These are phyloP conservation scores for Thera obeliscata DNA, from an alignment of 2,888 invertebrate genomes.

Conservation along the genomic window DNA sequence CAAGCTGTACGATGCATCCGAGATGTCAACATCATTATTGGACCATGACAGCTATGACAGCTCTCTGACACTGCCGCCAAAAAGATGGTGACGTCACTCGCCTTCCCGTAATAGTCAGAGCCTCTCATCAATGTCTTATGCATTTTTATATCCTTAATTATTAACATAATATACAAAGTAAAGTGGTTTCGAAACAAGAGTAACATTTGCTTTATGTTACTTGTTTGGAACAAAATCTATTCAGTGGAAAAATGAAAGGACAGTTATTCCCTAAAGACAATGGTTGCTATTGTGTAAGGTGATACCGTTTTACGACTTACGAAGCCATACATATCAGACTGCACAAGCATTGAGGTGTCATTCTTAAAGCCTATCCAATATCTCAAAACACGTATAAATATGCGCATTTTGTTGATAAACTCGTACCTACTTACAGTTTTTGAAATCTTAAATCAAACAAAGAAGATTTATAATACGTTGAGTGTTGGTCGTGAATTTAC, in stretches of 20 bases:
- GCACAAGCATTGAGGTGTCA: slow-evolving; percentile 73
- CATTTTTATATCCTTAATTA: no score
- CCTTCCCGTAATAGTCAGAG: no score
- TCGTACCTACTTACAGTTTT: slow-evolving; percentile 4
- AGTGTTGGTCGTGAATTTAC: slow-evolving; percentile 53
- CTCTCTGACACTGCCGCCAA: no score
- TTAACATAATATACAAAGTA: neutral
- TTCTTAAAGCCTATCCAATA: slow-evolving; percentile 70
- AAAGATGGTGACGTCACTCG: no score
- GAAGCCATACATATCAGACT: slow-evolving; percentile 75
- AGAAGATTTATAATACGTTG: slow-evolving; percentile 39
- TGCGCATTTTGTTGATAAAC: slow-evolving; percentile 27
- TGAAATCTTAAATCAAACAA: slow-evolving; percentile 18
- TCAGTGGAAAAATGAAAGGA: slow-evolving; percentile 56
- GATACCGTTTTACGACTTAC: slow-evolving; percentile 81
- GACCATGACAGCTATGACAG: no score
- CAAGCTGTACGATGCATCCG: no score
- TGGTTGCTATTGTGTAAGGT: slow-evolving; percentile 78
- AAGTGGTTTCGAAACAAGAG: neutral
- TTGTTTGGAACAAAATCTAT: slow-evolving; percentile 39
- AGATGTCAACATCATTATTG: no score
- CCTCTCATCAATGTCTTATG: no score
- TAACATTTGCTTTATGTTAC: neutral
- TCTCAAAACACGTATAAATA: slow-evolving; percentile 51
- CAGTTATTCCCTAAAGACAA: slow-evolving; percentile 67